Evolutionary conservation across 2,113 vertebrate genomes (phyloP).

Genomic region (Rafetus swinhoei): DNA sequence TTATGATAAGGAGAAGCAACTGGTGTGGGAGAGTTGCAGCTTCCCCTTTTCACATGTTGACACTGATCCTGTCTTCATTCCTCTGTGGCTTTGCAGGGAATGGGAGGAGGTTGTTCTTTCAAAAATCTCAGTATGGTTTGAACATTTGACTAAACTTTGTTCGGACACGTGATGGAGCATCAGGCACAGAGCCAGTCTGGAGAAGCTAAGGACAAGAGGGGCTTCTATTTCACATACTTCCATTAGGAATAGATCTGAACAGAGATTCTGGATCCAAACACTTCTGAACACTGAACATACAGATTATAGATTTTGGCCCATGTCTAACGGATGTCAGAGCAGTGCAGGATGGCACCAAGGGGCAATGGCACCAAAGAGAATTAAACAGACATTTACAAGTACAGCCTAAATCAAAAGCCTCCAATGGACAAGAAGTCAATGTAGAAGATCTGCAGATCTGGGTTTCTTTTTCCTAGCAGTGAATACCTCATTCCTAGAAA

Average conservation of each 20-base stretch:
- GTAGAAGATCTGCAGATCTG: not conserved
- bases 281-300: accelerated
- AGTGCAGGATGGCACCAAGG: not conserved
- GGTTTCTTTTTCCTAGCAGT: conserved; percentile 16
- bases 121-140: not conserved
- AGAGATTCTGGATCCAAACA: accelerated
- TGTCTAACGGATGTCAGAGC: accelerated
- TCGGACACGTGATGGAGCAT: not conserved
- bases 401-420: not conserved
- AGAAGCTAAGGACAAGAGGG: not conserved
- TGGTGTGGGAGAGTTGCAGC: not conserved
- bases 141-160: not conserved
- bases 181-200: accelerated
- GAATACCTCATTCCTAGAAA: not conserved
- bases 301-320: not conserved
- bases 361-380: not conserved
- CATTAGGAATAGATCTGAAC: not conserved
- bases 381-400: not conserved
- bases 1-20: not conserved
- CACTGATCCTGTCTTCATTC: no score
- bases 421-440: not conserved
- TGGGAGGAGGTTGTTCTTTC: not conserved
- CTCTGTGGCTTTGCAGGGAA: not conserved
- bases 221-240: not conserved
- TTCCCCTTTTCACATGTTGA: not conserved